Evolutionary conservation across 2,888 invertebrate genomes (phyloP), one percentile per base, ranked within the genome.

Genomic region (Marasmarcha lunaedactyla): DNA sequence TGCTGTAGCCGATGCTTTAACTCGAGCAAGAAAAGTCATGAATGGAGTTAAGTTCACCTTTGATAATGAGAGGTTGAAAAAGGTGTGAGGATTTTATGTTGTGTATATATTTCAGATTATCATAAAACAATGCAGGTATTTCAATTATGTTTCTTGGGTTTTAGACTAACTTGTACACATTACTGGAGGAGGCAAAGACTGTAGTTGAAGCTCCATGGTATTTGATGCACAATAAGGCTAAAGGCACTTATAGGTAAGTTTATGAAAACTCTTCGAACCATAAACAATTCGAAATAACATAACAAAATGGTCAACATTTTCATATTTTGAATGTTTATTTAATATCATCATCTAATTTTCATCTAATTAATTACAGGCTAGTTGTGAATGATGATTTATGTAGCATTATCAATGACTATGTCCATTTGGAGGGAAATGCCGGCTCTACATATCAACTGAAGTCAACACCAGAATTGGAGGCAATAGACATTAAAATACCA

Each of bases 381-480:
- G 52, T 54, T 4, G 65, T 81, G 1, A 77, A 86, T 43, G 62
- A 72, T 27, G 67, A 71, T 14, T 42, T 85, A 1, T 60, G 69
- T 42, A 47, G 63, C n/a, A 43, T 62, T 13, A 46, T 85, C 4
- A 59, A 59, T 36, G 70, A 79, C 40, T 85, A 76, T 46, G 64
- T 85, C n/a, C 59, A 62, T 4, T 42, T 87, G 33, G 64, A 76
- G 37, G 63, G 77, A 6, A 74, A 73, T 27, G 47, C 59, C 1
- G 55, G 55, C 2, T 49, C 61, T 0, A 50, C 52, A 9, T 85
- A 74, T 47, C 63, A 60, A 43, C 50, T 87, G 15, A 47, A 59
- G 3, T 48, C 62, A 0, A 63, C 59, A 0, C 48, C 63, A 1
- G 67, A 74, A 9, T 43, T 86, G 12, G 30, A 10, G 13, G 71